A percentile compares a stretch with the other conserved stretches of the same genome.
These are phyloP conservation scores for Toxostoma redivivum DNA, from an alignment of 2,113 vertebrate genomes.

Conservation along the genomic window DNA sequence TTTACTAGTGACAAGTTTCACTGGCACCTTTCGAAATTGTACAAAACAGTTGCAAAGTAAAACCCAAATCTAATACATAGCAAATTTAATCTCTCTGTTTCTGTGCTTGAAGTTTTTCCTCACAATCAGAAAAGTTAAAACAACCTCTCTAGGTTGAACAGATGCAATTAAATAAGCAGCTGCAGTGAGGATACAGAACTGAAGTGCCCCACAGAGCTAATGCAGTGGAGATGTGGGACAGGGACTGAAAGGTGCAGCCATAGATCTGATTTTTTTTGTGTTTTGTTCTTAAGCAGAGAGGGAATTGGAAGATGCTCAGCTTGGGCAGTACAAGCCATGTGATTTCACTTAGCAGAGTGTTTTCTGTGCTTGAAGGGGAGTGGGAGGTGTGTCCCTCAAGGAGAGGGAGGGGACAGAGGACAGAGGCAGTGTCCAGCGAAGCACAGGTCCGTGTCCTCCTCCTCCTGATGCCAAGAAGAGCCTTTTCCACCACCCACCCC, in stretches of 20 bases:
- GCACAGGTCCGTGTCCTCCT: not conserved
- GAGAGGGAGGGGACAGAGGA: not conserved
- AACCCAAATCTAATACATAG: not conserved
- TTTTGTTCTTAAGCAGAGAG: not conserved
- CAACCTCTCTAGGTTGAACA: not conserved
- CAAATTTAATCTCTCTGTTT: not conserved
- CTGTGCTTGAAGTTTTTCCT: not conserved
- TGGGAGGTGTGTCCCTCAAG: not conserved
- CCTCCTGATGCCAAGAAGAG: not conserved
- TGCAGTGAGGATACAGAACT: not conserved
- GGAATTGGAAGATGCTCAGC: not conserved
- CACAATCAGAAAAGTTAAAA: not conserved
- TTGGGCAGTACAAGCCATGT: not conserved
- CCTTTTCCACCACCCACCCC: not conserved
- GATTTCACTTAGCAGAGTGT: not conserved
- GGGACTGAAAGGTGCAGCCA: not conserved
- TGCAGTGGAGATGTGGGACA: not conserved
- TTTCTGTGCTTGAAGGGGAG: not conserved
- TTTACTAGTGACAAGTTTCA: not conserved
- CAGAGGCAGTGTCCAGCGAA: not conserved
- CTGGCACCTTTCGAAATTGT: not conserved
- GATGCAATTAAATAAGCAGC: fast-evolving
- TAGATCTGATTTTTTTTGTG: not conserved
- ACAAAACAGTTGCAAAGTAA: not conserved
- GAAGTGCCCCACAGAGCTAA: not conserved